Base-by-base conservation (phyloP, 2,113 vertebrate genomes). In the Recurvirostra avosetta region DNA sequence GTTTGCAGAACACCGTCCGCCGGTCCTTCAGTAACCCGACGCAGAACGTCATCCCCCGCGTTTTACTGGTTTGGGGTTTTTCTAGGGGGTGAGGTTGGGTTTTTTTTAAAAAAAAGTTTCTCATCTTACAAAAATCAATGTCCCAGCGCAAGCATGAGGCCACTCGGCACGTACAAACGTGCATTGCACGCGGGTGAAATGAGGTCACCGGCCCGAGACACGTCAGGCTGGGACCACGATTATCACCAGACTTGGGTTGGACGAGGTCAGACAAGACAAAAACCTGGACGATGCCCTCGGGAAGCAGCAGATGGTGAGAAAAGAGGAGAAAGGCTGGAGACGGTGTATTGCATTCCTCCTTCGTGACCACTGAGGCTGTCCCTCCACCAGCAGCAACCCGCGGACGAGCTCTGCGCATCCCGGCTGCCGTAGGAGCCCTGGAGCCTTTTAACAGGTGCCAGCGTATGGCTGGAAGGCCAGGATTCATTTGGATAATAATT, bases 401-500 rank as follows among this genome's bases (percentile, higher is more conserved):
- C 5, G 41, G 47, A 36, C 0, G 5, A 86, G 86, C 94, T 66
- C 62, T 13, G 63, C 1, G 5, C 59, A 41, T 34, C 47, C 65
- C 5, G 1, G 43, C 23, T 45, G 45, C 45, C 11, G 67, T 2
- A 26, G 55, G 30, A 59, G 87, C 81, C 95, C 93, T 0, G 4
- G 16, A 84, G 92, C 76, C 63, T 5, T 29, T 43, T 43, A 36
- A 11, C 56, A 45, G 56, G 86, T 53, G 86, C 66, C 91, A 88
- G 79, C 43, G 40, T 6, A n/a, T 0, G 4, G 85, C 61, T 77
- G 34, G 78, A 2, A 9, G 85, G 71, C 59, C 6, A 38, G 52
- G 36, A 81, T 38, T 84, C 77, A 12, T 74, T 15, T 27, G 40
- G 95, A 90, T 45, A 36, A 61, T 96, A 91, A 96, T 95, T 92